Evolutionary conservation across 1,140 invertebrate species (phyloP).

Genomic region (Aphis craccivora): DNA sequence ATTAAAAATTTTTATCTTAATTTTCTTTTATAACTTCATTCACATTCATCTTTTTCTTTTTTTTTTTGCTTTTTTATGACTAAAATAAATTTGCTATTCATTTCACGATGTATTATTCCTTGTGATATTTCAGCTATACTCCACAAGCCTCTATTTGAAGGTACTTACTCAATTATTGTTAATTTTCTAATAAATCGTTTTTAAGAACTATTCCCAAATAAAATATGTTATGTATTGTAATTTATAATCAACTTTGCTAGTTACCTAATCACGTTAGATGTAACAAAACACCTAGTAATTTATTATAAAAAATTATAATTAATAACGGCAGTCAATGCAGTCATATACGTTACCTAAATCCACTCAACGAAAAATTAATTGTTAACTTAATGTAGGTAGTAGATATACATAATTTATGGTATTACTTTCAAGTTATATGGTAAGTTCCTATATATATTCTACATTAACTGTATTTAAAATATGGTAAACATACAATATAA

Average conservation of each 20-base stretch:
- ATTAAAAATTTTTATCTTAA: not conserved
- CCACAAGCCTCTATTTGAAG: not conserved
- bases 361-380: not conserved
- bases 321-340: not conserved
- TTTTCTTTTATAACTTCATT: not conserved
- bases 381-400: not conserved
- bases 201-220: not conserved
- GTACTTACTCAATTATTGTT: not conserved
- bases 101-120: not conserved
- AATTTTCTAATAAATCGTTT: not conserved
- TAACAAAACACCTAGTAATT: not conserved
- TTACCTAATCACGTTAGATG: not conserved
- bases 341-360: not conserved
- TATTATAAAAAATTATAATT: constrained; percentile 21
- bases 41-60: not conserved
- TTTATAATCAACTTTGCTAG: not conserved
- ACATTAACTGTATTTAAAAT: not conserved
- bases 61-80: not conserved
- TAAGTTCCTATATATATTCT: not conserved
- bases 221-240: not conserved
- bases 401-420: not conserved
- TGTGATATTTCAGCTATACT: not conserved
- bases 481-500: not conserved
- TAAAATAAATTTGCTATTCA: not conserved
- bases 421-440: constrained; percentile 6